Evolutionary conservation across 2,797 vertebrate genomes (phyloP).

Genomic region (Pyrocephalus nanus): DNA sequence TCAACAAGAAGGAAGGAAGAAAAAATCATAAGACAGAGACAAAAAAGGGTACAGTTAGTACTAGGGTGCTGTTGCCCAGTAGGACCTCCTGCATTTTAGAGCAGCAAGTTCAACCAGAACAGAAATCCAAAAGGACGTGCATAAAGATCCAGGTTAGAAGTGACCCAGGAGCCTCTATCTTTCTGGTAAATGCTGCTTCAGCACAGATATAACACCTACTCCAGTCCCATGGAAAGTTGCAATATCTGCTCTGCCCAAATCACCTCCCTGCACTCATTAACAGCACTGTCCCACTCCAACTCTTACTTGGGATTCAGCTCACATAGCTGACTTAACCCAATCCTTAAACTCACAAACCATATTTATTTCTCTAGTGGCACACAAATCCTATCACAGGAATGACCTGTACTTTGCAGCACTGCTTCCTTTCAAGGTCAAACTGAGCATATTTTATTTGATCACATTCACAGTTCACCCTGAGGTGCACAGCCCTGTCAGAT

Average conservation of each 20-base stretch:
- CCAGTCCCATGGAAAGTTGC: not conserved
- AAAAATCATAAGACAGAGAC: not conserved
- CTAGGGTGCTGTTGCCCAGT: not conserved
- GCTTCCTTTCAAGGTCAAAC: not conserved
- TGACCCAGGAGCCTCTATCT: not conserved
- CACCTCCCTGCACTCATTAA: not conserved
- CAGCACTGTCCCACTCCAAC: not conserved
- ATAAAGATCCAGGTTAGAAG: not conserved
- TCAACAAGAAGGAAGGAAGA: not conserved
- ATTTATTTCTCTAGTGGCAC: not conserved
- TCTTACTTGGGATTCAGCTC: not conserved
- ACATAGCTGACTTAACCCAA: not conserved
- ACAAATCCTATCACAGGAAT: not conserved
- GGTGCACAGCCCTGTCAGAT: not conserved
- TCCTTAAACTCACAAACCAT: not conserved
- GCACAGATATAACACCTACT: not conserved
- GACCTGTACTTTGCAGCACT: not conserved
- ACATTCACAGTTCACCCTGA: not conserved
- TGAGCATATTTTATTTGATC: not conserved
- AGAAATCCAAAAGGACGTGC: not conserved
- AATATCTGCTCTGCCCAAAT: not conserved
- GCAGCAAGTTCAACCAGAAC: not conserved
- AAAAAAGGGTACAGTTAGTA: not conserved
- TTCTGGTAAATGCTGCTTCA: not conserved
- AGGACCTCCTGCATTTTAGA: not conserved